Evolutionary conservation across 2,797 vertebrate species (phyloP).

Genomic region (Thamnophis elegans): DNA sequence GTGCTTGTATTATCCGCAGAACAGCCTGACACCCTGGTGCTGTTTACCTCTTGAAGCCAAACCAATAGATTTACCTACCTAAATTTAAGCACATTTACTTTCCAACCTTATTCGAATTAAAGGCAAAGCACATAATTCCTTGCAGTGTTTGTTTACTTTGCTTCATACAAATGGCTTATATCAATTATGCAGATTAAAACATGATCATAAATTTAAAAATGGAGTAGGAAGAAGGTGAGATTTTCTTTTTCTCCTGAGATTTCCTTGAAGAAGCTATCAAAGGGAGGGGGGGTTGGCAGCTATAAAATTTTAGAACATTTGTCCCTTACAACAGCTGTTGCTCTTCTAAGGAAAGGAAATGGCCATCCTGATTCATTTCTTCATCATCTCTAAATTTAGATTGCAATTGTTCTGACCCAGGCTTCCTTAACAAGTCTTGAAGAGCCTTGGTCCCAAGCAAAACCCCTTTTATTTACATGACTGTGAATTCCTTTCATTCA

Average conservation of each 20-base stretch:
- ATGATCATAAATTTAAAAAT: background rate
- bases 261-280: background rate
- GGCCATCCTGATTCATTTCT: background rate
- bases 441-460: too few species aligned
- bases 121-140: background rate
- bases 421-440: too few species aligned
- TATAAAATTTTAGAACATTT: background rate
- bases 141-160: background rate
- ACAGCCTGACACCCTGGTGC: background rate
- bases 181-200: slow-evolving; percentile 4
- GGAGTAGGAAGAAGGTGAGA: background rate
- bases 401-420: background rate
- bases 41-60: background rate
- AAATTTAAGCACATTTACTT: background rate
- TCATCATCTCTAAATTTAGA: background rate
- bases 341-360: background rate
- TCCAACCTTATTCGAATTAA: background rate
- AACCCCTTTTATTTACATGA: too few species aligned
- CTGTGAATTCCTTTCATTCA: too few species aligned
- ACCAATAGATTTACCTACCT: background rate
- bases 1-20: background rate
- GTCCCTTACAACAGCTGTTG: background rate
- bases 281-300: background rate
- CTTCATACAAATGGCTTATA: background rate
- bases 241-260: background rate